These are phyloP conservation scores for Brenthis daphne DNA, from an alignment of 2,888 invertebrate genomes.

Conservation along the genomic window DNA sequence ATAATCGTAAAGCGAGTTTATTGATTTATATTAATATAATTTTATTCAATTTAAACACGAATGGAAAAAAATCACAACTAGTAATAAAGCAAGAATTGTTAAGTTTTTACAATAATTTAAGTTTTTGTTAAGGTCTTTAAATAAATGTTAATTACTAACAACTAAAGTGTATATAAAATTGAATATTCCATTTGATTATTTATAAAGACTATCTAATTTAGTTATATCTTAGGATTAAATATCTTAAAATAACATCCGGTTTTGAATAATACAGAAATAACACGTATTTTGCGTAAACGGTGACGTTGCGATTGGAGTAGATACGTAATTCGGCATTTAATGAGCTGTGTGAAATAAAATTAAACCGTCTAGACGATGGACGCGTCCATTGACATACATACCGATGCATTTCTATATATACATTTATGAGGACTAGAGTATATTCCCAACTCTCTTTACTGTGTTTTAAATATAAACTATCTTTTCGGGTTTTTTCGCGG, in stretches of 20 bases:
- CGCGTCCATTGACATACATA: slow-evolving; percentile 52
- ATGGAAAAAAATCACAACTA: too few relatives aligned
- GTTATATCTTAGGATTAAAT: neutral
- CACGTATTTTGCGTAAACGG: slow-evolving; percentile 16
- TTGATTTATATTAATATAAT: too few relatives aligned
- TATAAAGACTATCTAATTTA: neutral
- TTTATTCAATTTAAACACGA: too few relatives aligned
- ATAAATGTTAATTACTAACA: too few relatives aligned
- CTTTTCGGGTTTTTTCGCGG: neutral
- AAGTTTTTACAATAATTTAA: too few relatives aligned
- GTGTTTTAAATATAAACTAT: neutral
- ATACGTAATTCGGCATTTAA: slow-evolving; percentile 27
- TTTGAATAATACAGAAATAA: slow-evolving; percentile 17
- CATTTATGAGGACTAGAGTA: neutral
- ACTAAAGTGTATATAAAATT: too few relatives aligned
- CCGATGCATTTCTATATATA: slow-evolving; percentile 15
- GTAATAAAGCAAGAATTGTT: too few relatives aligned
- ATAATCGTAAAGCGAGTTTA: too few relatives aligned
- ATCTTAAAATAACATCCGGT: slow-evolving; percentile 20
- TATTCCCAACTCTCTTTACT: neutral
- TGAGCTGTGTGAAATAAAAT: slow-evolving; percentile 46
- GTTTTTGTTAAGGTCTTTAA: too few relatives aligned
- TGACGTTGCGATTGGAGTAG: slow-evolving; percentile 13
- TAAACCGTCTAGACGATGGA: slow-evolving; percentile 57
- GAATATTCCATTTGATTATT: too few relatives aligned